Percentiles rank a stretch among this genome's conserved stretches.
These are phyloP conservation scores for Orchesellides sinensis DNA, from an alignment of 2,888 invertebrate genomes.

Conservation along the genomic window DNA sequence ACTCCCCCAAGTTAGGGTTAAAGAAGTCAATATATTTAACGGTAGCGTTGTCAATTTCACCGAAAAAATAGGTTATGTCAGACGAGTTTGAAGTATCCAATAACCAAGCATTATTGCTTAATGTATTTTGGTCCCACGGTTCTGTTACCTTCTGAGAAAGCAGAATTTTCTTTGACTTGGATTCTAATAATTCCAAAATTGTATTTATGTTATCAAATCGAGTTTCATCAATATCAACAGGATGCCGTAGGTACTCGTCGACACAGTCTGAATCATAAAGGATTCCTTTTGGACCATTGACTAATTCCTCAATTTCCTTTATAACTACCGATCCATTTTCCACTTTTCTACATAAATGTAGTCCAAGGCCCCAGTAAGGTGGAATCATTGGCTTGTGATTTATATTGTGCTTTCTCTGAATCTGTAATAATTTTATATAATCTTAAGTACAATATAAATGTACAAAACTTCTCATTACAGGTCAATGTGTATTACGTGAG, in stretches of 20 bases:
- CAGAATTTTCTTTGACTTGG: slow-evolving; percentile 47
- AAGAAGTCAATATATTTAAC: slow-evolving; percentile 62
- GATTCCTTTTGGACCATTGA: slow-evolving; percentile 60
- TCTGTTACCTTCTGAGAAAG: slow-evolving; percentile 55
- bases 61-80: slow-evolving; percentile 27
- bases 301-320: slow-evolving; percentile 70
- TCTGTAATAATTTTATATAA: slow-evolving; percentile 11
- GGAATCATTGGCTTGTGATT: slow-evolving; percentile 71
- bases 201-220: slow-evolving; percentile 64
- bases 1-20: slow-evolving; percentile 24
- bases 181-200: slow-evolving; percentile 24
- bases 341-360: slow-evolving; percentile 78
- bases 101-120: background rate
- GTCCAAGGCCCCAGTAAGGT: slow-evolving; percentile 78
- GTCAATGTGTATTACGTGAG: slow-evolving; percentile 34
- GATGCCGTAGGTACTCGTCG: slow-evolving; percentile 77
- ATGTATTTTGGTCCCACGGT: background rate
- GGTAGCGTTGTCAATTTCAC: slow-evolving; percentile 27
- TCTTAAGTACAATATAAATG: background rate
- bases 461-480: background rate
- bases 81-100: slow-evolving; percentile 17
- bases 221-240: slow-evolving; percentile 66
- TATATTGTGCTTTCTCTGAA: slow-evolving; percentile 13
- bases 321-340: slow-evolving; percentile 73
- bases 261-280: slow-evolving; percentile 78